Percentiles rank a stretch among this genome's conserved stretches.
Evolutionary conservation across 2,113 vertebrate genomes (phyloP).

Genomic region (Pongo pygmaeus): DNA sequence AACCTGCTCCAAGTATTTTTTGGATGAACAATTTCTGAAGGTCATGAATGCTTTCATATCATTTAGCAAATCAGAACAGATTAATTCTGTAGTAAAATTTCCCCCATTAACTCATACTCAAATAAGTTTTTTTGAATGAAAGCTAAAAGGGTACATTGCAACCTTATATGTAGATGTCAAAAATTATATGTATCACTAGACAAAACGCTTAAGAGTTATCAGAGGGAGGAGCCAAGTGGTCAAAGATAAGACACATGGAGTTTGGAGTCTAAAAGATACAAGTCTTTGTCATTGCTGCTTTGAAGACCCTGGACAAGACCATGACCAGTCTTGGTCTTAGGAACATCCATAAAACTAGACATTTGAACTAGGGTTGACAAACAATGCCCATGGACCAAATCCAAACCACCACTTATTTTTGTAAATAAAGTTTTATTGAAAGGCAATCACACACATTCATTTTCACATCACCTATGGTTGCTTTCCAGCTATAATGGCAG

Average conservation of each 20-base stretch:
- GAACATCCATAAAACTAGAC: neutral
- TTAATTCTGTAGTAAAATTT: neutral
- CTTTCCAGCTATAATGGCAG: neutral
- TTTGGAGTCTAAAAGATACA: neutral
- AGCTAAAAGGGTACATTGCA: neutral
- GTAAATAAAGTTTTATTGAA: neutral
- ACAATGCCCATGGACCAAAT: neutral
- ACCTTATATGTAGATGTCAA: neutral
- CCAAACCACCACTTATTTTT: neutral
- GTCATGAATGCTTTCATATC: neutral
- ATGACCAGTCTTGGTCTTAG: neutral
- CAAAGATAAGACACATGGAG: neutral
- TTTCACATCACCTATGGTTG: neutral
- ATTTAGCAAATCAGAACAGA: slow-evolving; percentile 13
- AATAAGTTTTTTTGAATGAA: neutral
- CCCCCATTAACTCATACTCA: neutral
- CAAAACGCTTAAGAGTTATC: neutral
- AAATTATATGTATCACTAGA: neutral
- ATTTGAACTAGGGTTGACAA: neutral
- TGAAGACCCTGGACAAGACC: neutral
- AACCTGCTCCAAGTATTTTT: neutral
- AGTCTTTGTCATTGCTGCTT: neutral
- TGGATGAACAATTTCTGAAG: neutral
- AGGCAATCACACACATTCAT: neutral
- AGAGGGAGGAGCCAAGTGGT: neutral